A percentile compares a stretch with the other conserved stretches of the same genome.
These are phyloP conservation scores for Dendronephthya gigantea DNA, from an alignment of 64 coral and sea anemone genomes.

Conservation along the genomic window DNA sequence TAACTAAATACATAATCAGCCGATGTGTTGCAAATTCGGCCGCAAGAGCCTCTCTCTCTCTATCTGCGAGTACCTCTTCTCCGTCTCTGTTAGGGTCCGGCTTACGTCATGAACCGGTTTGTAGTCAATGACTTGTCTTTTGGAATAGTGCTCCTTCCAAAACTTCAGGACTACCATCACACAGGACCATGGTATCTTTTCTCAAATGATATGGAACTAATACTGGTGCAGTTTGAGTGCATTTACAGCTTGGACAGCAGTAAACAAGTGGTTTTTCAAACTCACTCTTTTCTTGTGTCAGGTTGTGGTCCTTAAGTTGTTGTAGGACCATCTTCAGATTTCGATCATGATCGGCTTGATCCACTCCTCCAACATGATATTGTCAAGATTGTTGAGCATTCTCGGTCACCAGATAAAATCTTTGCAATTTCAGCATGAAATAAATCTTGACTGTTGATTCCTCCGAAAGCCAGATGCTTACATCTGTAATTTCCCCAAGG, in stretches of 20 bases:
- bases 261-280: conserved; percentile 9
- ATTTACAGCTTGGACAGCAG: background rate
- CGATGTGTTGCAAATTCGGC: conserved; percentile 21
- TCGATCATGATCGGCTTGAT: background rate
- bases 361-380: conserved; percentile 25
- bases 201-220: background rate
- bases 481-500: conserved; percentile 8
- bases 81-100: conserved; percentile 11
- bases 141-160: background rate
- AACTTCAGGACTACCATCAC: background rate
- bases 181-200: background rate
- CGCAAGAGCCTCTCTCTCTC: conserved; percentile 18
- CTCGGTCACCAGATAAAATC: background rate
- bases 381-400: conserved; percentile 6
- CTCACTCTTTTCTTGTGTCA: conserved; percentile 13
- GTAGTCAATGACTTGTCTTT: background rate
- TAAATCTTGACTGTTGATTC: conserved; percentile 30
- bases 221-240: background rate
- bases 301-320: conserved; percentile 24
- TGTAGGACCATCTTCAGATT: background rate
- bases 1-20: conserved; percentile 12
- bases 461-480: background rate
- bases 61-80: conserved; percentile 25
- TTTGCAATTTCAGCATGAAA: conserved; percentile 20
- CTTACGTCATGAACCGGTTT: conserved; percentile 32